These are phyloP conservation scores for Aporophyla nigra DNA, from an alignment of 2,888 invertebrate genomes.

Conservation along the genomic window DNA sequence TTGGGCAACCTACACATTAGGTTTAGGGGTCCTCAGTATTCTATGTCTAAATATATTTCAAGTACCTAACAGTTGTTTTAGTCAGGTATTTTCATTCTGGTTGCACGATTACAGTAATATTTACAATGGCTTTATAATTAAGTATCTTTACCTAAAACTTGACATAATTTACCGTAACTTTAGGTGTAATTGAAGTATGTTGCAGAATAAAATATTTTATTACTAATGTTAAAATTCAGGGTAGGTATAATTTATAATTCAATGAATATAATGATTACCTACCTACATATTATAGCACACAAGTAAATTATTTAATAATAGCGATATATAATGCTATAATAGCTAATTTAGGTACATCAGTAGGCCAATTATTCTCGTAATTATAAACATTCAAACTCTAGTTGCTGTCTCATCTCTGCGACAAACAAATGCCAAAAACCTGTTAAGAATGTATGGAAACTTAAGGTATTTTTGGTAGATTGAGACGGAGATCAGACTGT, in stretches of 20 bases:
- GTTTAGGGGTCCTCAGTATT: constrained; percentile 33
- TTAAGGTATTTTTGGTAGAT: no score
- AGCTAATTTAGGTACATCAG: not conserved
- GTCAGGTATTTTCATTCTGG: not conserved
- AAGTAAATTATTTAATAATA: not conserved
- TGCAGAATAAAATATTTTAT: not conserved
- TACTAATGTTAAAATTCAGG: not conserved
- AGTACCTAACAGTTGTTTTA: not conserved
- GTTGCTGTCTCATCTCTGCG: no score
- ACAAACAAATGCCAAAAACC: no score
- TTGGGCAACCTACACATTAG: constrained; percentile 5
- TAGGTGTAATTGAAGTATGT: not conserved
- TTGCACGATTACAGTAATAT: not conserved
- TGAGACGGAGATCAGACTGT: no score
- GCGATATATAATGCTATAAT: no score
- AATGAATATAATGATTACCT: not conserved
- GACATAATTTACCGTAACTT: not conserved
- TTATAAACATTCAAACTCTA: no score
- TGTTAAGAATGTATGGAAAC: no score
- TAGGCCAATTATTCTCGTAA: no score
- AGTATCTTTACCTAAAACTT: not conserved
- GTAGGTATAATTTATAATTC: not conserved
- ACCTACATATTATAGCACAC: constrained; percentile 1
- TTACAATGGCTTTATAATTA: not conserved
- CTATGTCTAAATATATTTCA: constrained; percentile 24